phyloP scores from a whole-genome alignment of 1,140 invertebrate species.

The Bombus superbus region DNA sequence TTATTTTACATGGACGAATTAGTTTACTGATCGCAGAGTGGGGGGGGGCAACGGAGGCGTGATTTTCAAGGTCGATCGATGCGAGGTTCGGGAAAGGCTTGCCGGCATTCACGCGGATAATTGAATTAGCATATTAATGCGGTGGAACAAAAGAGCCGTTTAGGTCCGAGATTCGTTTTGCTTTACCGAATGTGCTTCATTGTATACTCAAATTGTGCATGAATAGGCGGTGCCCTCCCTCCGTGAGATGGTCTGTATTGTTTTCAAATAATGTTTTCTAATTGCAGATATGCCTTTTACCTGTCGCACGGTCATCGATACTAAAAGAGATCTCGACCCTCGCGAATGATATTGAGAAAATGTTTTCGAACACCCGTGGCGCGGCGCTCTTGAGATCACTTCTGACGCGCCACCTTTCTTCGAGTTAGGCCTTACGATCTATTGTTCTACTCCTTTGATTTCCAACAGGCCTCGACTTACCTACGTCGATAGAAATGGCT shows the following conservation, averaged over 20 bases:
- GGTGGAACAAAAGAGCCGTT: conserved; percentile 58
- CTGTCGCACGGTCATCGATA: background rate
- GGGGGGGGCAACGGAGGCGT: background rate
- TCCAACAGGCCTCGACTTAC: background rate
- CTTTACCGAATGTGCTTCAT: conserved; percentile 48
- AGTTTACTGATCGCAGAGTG: background rate
- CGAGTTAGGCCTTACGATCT: background rate
- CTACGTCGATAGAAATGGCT: background rate
- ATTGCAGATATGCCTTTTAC: conserved; percentile 48
- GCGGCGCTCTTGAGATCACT: background rate
- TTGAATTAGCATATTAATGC: conserved; percentile 67
- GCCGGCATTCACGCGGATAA: conserved; percentile 58
- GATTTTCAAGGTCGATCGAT: conserved; percentile 17
- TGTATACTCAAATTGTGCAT: conserved; percentile 23
- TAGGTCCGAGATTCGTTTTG: conserved; percentile 61
- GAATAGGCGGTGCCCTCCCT: conserved; percentile 21
- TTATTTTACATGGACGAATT: background rate
- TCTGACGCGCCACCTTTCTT: background rate
- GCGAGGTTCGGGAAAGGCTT: conserved; percentile 26
- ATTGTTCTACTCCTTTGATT: conserved; percentile 12
- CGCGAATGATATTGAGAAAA: background rate
- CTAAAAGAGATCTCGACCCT: background rate
- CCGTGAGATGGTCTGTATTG: conserved; percentile 15
- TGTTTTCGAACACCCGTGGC: background rate
- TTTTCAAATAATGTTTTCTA: conserved; percentile 58